Conservation (phyloP, 1,140 invertebrate genomes). For the Lepidurus packardi region DNA sequence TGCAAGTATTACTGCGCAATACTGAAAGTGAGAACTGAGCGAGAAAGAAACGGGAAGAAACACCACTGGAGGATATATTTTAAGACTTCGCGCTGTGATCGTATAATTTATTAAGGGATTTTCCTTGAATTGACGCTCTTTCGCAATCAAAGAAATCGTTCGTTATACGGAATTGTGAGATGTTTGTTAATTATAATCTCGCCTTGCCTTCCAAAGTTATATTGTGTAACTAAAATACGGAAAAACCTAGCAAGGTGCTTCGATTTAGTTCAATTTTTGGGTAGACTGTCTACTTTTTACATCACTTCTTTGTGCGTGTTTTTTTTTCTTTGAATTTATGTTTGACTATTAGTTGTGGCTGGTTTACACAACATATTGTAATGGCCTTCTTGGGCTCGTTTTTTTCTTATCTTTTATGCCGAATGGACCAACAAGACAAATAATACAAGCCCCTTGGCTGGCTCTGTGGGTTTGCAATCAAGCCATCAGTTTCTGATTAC, state of each 20-base stretch:
- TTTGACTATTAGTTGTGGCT: not conserved
- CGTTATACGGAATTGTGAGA: not conserved
- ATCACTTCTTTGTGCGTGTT: not conserved
- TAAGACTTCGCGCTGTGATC: not conserved
- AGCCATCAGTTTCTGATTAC: not conserved
- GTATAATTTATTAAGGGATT: constrained; percentile 11
- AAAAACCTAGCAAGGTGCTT: not conserved
- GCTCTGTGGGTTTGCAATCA: not conserved
- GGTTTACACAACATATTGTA: not conserved
- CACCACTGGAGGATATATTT: not conserved
- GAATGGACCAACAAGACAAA: not conserved
- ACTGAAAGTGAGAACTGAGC: not conserved
- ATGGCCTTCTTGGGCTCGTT: not conserved
- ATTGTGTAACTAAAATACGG: not conserved
- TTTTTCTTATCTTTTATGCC: not conserved
- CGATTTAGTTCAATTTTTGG: not conserved
- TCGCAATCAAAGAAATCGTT: not conserved
- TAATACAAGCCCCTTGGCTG: constrained; percentile 13
- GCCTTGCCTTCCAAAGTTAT: constrained; percentile 10
- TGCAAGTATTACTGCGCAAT: not conserved
- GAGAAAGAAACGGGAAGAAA: not conserved
- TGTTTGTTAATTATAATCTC: constrained; percentile 9
- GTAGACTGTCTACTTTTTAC: no score
- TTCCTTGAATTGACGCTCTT: not conserved
- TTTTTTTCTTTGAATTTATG: not conserved